These are phyloP conservation scores for Crotalus tigris DNA, from an alignment of 2,113 vertebrate genomes.

Conservation along the genomic window DNA sequence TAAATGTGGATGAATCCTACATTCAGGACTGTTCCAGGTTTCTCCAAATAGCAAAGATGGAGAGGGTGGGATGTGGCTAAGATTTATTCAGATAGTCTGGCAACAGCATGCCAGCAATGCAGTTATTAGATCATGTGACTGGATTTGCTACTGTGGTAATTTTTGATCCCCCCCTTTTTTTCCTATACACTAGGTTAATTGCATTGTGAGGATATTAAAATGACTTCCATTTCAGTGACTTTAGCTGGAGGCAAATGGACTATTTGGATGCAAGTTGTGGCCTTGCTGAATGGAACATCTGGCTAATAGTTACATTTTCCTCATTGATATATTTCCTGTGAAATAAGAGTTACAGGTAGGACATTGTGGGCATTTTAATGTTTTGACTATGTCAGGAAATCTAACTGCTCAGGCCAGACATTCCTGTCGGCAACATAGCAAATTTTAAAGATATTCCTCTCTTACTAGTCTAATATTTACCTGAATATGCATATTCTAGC, in stretches of 20 bases:
- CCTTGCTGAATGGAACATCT: not conserved
- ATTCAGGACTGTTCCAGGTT: not conserved
- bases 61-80: not conserved
- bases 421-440: not conserved
- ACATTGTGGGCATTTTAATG: not conserved
- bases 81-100: not conserved
- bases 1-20: not conserved
- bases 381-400: not conserved
- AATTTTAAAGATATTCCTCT: not conserved
- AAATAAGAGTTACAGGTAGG: not conserved
- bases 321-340: not conserved
- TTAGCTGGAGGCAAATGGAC: not conserved
- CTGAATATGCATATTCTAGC: not conserved
- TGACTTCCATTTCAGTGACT: not conserved
- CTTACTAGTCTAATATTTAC: not conserved
- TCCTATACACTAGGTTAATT: not conserved
- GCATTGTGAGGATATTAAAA: not conserved
- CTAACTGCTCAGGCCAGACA: not conserved
- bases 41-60: not conserved
- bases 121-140: not conserved
- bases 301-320: not conserved
- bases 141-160: not conserved
- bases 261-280: not conserved
- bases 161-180: not conserved
- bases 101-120: not conserved